These are phyloP conservation scores for Trachelipus rathkii DNA, from an alignment of 1,140 invertebrate genomes.

Conservation along the genomic window DNA sequence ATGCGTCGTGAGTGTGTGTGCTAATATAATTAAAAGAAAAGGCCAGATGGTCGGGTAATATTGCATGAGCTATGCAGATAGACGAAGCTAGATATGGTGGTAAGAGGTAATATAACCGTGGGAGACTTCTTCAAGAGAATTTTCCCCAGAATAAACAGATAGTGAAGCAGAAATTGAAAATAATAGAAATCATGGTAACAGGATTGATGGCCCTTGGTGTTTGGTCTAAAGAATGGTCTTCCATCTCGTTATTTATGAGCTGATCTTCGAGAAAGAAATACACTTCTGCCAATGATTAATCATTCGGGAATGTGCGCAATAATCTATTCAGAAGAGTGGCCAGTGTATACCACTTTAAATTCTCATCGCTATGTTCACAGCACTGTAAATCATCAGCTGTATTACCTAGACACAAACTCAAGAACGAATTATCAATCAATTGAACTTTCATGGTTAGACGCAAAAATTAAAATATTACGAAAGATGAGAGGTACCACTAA, in stretches of 20 bases:
- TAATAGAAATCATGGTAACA: constrained; percentile 13
- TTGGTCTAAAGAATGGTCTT: constrained; percentile 13
- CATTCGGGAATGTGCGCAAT: not conserved
- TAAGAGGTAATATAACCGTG: not conserved
- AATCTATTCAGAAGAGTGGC: constrained; percentile 13
- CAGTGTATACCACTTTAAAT: constrained; percentile 3
- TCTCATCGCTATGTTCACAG: not conserved
- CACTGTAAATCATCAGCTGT: not conserved
- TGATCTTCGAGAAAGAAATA: not conserved
- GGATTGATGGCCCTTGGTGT: constrained; percentile 14
- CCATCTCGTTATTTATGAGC: not conserved
- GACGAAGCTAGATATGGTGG: not conserved
- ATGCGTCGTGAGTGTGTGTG: constrained; percentile 9
- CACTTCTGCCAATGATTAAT: not conserved
- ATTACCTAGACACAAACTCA: not conserved
- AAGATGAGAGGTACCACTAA: no score
- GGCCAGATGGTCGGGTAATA: not conserved
- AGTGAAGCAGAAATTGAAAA: constrained; percentile 2
- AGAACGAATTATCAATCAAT: not conserved
- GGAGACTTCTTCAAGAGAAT: not conserved
- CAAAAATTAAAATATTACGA: no score
- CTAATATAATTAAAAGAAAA: not conserved
- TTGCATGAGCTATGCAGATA: not conserved
- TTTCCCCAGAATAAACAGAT: not conserved
- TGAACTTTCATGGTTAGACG: constrained; percentile 15